Evolutionary conservation across 35 echinoderm and acorn worm genomes (phyloP).

Genomic region (Apostichopus parvimensis): DNA sequence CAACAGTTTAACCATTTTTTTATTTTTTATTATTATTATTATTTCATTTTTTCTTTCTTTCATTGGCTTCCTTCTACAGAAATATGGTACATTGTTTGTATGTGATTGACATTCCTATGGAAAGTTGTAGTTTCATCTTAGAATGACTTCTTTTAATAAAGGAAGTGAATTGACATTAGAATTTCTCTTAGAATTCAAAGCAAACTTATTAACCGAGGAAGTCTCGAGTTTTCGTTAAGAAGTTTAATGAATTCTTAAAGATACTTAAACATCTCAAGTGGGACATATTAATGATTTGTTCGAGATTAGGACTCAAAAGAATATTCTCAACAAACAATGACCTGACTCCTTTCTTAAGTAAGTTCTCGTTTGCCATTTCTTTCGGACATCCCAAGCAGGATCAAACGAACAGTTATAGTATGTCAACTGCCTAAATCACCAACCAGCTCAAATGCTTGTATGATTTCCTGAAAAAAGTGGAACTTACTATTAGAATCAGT

Average conservation of each 20-base stretch:
- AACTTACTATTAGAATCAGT: too few species aligned
- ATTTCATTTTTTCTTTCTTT: neutral
- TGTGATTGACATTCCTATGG: neutral
- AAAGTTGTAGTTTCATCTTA: conserved; percentile 19
- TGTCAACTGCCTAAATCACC: too few species aligned
- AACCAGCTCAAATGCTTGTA: too few species aligned
- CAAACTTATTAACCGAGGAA: conserved; percentile 18
- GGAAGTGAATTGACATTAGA: neutral
- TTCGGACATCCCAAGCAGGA: too few species aligned
- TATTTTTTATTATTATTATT: neutral
- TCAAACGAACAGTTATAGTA: too few species aligned
- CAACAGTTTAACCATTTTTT: neutral
- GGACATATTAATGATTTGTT: conserved; percentile 1
- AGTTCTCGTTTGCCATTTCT: too few species aligned
- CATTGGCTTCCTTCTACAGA: neutral
- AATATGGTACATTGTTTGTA: conserved; percentile 20
- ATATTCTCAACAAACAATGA: too few species aligned
- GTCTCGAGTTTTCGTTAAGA: neutral
- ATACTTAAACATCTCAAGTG: neutral
- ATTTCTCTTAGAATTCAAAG: neutral
- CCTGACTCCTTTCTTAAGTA: neutral
- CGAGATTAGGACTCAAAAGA: neutral
- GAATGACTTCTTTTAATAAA: neutral
- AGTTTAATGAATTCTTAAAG: neutral
- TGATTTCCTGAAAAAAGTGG: too few species aligned